Percentiles rank a stretch among this genome's conserved stretches.
These are phyloP conservation scores for Parnassius apollo DNA, from an alignment of 2,888 invertebrate genomes.

Conservation along the genomic window DNA sequence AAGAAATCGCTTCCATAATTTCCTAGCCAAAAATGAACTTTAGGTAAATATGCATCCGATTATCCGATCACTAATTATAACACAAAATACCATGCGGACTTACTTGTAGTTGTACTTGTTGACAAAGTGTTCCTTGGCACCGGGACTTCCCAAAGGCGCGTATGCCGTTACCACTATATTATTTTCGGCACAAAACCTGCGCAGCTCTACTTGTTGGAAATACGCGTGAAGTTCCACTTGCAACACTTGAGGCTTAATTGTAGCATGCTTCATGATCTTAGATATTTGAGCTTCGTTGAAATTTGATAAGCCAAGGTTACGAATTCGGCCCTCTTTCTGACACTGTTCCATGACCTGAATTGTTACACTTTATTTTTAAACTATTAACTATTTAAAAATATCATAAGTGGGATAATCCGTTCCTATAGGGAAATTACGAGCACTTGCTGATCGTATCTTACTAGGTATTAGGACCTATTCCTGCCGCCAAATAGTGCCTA, in stretches of 20 bases:
- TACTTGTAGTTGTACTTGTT: slow-evolving; percentile 83
- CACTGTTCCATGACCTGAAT: slow-evolving; percentile 86
- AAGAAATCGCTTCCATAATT: too few species aligned
- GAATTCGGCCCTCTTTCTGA: slow-evolving; percentile 83
- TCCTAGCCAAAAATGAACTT: too few species aligned
- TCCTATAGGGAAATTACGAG: too few species aligned
- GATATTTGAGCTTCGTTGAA: slow-evolving; percentile 86
- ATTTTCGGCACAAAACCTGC: slow-evolving; percentile 82
- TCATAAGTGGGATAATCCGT: too few species aligned
- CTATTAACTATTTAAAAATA: too few species aligned
- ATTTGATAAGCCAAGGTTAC: slow-evolving; percentile 90
- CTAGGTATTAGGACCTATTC: too few species aligned
- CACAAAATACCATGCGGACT: slow-evolving; percentile 20
- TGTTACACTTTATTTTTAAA: neutral
- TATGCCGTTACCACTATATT: slow-evolving; percentile 86
- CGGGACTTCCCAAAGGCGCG: slow-evolving; percentile 87
- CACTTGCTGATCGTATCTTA: too few species aligned
- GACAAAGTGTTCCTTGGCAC: slow-evolving; percentile 83
- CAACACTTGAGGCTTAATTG: slow-evolving; percentile 86
- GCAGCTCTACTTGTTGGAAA: slow-evolving; percentile 85
- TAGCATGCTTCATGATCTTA: slow-evolving; percentile 80
- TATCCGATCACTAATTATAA: too few species aligned
- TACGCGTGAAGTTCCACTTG: slow-evolving; percentile 90
- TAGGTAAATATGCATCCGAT: too few species aligned
- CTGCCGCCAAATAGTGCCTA: too few species aligned